These are phyloP conservation scores for Bovichtus variegatus DNA, from an alignment of 2,797 vertebrate genomes.

Conservation along the genomic window DNA sequence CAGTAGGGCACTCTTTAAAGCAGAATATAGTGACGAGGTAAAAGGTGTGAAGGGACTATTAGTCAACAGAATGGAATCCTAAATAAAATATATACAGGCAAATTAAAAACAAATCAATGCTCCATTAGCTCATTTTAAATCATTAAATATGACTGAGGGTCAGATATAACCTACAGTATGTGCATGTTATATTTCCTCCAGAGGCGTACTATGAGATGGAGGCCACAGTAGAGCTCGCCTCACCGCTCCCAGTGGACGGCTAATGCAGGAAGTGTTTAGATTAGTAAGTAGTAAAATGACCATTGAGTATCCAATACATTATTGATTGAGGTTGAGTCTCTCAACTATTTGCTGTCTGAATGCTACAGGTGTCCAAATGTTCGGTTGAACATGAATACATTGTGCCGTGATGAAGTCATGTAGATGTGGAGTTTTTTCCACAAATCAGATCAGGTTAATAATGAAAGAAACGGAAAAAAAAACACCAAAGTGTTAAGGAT, in stretches of 20 bases:
- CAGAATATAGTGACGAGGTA: not conserved
- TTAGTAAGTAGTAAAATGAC: not conserved
- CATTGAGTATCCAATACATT: not conserved
- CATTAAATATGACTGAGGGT: slow-evolving; percentile 10
- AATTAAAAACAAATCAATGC: slow-evolving; percentile 1
- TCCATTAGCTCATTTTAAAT: slow-evolving; percentile 8
- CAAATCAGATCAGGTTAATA: not conserved
- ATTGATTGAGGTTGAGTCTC: not conserved
- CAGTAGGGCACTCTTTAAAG: not conserved
- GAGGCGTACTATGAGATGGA: not conserved
- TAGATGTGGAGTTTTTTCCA: no score
- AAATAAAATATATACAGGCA: slow-evolving; percentile 1
- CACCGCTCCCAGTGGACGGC: not conserved
- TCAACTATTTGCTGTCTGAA: slow-evolving; percentile 1
- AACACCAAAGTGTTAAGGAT: not conserved
- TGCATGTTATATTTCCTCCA: not conserved
- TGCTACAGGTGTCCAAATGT: not conserved
- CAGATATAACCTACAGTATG: not conserved
- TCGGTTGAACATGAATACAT: not conserved
- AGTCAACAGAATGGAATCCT: not conserved
- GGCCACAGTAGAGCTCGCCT: not conserved
- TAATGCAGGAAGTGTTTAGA: slow-evolving; percentile 3
- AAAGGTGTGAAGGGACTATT: not conserved
- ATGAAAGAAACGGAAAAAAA: no score
- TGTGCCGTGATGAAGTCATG: not conserved